Percentiles rank a stretch among this genome's conserved stretches.
Evolutionary conservation across 2,888 invertebrate genomes (phyloP).

Genomic region (Hydraecia micacea): DNA sequence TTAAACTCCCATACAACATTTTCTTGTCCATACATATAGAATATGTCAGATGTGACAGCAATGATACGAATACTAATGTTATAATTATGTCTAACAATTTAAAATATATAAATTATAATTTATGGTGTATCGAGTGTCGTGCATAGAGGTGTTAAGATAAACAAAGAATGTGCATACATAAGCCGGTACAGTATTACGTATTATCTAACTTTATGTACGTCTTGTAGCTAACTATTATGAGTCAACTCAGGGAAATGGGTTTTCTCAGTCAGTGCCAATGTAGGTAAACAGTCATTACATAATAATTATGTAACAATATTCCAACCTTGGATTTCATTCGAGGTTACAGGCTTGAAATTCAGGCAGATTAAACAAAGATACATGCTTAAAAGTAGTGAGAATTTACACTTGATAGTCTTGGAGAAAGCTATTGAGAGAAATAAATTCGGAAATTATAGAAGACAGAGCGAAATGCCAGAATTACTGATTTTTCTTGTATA

Average conservation of each 20-base stretch:
- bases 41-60: slow-evolving; percentile 13
- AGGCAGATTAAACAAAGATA: background rate
- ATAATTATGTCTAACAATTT: slow-evolving; percentile 38
- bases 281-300: slow-evolving; percentile 26
- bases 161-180: slow-evolving; percentile 25
- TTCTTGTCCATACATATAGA: background rate
- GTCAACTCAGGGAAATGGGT: slow-evolving; percentile 40
- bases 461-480: background rate
- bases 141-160: slow-evolving; percentile 18
- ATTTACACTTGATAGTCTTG: background rate
- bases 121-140: slow-evolving; percentile 24
- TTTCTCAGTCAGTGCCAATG: slow-evolving; percentile 25
- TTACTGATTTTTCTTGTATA: background rate
- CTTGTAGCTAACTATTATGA: slow-evolving; percentile 25
- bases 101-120: slow-evolving; percentile 38
- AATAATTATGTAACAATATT: slow-evolving; percentile 26
- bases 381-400: background rate
- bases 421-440: background rate
- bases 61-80: slow-evolving; percentile 20
- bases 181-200: slow-evolving; percentile 1
- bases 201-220: slow-evolving; percentile 16
- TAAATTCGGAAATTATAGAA: slow-evolving; percentile 5
- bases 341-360: slow-evolving; percentile 12
- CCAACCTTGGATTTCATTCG: slow-evolving; percentile 12
- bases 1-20: background rate